Evolutionary conservation across 2,113 vertebrate species (phyloP).

Genomic region (Perognathus longimembris): DNA sequence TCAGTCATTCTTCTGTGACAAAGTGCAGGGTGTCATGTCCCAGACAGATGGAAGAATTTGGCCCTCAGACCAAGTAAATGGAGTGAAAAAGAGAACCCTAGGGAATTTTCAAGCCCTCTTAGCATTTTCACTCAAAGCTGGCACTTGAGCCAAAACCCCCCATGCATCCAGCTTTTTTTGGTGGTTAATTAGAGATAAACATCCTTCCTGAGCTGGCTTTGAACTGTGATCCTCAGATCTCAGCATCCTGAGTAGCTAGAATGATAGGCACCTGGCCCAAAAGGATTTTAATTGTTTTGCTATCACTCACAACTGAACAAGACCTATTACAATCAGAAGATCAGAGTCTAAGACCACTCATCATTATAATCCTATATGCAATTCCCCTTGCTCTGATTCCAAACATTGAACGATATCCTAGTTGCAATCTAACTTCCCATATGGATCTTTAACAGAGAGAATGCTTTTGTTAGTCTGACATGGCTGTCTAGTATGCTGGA

Average conservation of each 20-base stretch:
- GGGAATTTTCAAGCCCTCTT: background rate
- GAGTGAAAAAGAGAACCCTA: background rate
- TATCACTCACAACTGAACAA: constrained; percentile 14
- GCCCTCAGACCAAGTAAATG: background rate
- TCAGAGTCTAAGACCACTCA: constrained; percentile 19
- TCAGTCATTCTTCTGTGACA: background rate
- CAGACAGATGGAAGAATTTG: background rate
- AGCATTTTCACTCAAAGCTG: too few species aligned
- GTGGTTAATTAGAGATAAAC: too few species aligned
- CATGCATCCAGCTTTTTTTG: too few species aligned
- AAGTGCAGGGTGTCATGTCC: background rate
- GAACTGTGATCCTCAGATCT: too few species aligned
- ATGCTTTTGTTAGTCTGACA: constrained; percentile 54
- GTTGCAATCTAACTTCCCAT: constrained; percentile 26
- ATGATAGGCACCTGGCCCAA: too few species aligned
- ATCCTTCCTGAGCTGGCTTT: too few species aligned
- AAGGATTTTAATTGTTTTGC: constrained; percentile 45
- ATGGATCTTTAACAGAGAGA: constrained; percentile 19
- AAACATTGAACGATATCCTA: constrained; percentile 27
- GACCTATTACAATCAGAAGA: constrained; percentile 28
- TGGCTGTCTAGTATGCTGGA: constrained; percentile 47
- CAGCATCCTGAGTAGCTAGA: too few species aligned
- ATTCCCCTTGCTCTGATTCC: constrained; percentile 1
- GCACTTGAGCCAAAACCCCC: too few species aligned
- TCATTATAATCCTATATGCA: constrained; percentile 32